Evolutionary conservation across 2,113 vertebrate genomes (phyloP), one percentile per base, ranked within the genome.

Genomic region (Scartelaos histophorus): DNA sequence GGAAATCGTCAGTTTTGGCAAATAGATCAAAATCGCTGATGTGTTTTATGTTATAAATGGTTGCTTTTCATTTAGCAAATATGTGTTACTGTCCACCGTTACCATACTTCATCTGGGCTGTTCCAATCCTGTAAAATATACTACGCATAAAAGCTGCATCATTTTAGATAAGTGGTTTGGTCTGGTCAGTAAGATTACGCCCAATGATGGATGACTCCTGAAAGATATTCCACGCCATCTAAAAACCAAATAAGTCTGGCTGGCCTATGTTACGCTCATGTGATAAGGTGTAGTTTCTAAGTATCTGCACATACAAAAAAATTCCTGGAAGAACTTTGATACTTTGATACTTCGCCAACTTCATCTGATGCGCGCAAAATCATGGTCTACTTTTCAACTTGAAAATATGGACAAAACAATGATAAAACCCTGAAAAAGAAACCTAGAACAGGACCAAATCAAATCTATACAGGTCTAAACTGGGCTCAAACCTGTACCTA

Each of bases 141-240:
- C 53, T 7, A 3, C 15, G 57, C 57, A 29, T 60, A 25, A 60
- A 58, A 29, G 13, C 57, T 29, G 57, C 57, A 60, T 60, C 24
- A 29, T 60, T 60, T 29, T 60, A 29, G 56, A 58, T 58, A 25
- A 25, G 22, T 60, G 57, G 57, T 60, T 60, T 25, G 22, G 57
- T 24, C 24, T 60, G 57, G 57, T 60, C 24, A 29, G 13, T 60
- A 60, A 60, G 57, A 60, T 60, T 60, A 60, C 25, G 22, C 57
- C 13, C 57, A 22, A 56, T 56, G 54, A 56, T 56, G 54, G 54
- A 56, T n/a, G 54, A 56, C 54, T 56, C 21, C 9, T 56, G 54
- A 56, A 21, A 22, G 21, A n/a, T n/a, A 22, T 60, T 16, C 57
- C 57, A 60, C 22, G 24, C 57, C 24, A 24, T 29, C 56, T 29